Evolutionary conservation across 1,140 invertebrate genomes (phyloP).

Genomic region (Orius laevigatus): DNA sequence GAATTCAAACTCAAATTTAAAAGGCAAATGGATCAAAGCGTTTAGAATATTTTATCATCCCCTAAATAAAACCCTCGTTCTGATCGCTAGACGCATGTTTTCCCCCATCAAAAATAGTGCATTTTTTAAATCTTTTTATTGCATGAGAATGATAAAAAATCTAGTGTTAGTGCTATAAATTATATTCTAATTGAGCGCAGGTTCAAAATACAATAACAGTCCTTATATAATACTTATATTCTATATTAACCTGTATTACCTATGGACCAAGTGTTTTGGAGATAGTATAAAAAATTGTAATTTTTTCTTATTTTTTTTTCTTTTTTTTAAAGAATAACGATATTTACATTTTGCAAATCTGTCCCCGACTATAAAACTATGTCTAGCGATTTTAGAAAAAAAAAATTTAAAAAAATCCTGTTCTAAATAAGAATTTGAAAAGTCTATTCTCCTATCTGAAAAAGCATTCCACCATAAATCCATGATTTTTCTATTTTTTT

Average conservation of each 20-base stretch:
- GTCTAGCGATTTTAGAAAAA: slow-evolving; percentile 17
- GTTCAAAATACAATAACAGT: slow-evolving; percentile 15
- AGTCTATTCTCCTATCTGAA: slow-evolving; percentile 14
- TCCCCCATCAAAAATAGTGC: no score
- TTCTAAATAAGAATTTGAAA: slow-evolving; percentile 11
- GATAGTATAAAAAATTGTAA: slow-evolving; percentile 1
- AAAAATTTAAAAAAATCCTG: background rate
- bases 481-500: slow-evolving; percentile 5
- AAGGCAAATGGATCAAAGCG: no score
- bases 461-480: slow-evolving; percentile 15
- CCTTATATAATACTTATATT: slow-evolving; percentile 14
- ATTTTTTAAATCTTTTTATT: no score
- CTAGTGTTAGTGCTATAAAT: slow-evolving; percentile 1
- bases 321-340: slow-evolving; percentile 5
- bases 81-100: no score
- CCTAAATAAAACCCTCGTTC: no score
- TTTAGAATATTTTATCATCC: no score
- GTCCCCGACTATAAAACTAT: slow-evolving; percentile 14
- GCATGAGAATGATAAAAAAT: no score
- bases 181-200: slow-evolving; percentile 14
- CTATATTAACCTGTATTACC: slow-evolving; percentile 17
- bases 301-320: slow-evolving; percentile 8
- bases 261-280: slow-evolving; percentile 15
- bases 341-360: slow-evolving; percentile 2
- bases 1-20: no score